Base-by-base conservation (phyloP, 2,888 invertebrate species). In the Buathra laborator region DNA sequence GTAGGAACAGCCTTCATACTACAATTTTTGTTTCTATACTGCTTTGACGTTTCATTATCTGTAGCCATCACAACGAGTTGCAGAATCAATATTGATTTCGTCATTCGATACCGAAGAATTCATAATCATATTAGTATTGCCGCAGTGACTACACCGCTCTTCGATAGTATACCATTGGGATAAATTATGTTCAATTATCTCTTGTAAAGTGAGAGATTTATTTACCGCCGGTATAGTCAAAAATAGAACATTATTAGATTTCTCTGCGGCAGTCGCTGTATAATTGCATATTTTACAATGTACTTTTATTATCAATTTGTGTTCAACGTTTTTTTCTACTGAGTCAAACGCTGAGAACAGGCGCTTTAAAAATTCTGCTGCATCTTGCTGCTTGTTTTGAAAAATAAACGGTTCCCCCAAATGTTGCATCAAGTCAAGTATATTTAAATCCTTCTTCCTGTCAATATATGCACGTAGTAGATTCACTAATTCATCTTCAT, bases 1-100 rank as follows among this genome's bases (percentile, higher is more conserved):
- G 74, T 44, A 12, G 81, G 72, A 24, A 81, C 56, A 66, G 48
- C n/a, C 67, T 81, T 81, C 14, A 81, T 68, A 10, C 53, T 46
- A 37, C 46, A 66, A 56, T 81, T 66, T 16, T 56, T 56, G 48
- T 66, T 51, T n/a, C 53, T 43, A 51, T 46, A 46, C 46, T 12
- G 44, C 14, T 68, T 43, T 44, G 6, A 6, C 14, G 64, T 71
- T n/a, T 37, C 53, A 46, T n/a, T 24, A 44, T 74, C 19, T 14
- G 56, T 16, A n/a, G 32, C 14, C 10, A 59, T 59, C 14, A 67
- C 59, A 19, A 64, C 12, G 12, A 83, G 53, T 24, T 83, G 44
- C 14, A 53, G 16, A 12, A 78, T 29, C 5, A 83, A 37, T n/a
- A 68, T n/a, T 51, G 75, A 1, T 37, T 19, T 44, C 46, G 62